Percentiles rank a stretch among this genome's conserved stretches.
Evolutionary conservation across 2,113 vertebrate genomes (phyloP).

Genomic region (Muscicapa adusta): DNA sequence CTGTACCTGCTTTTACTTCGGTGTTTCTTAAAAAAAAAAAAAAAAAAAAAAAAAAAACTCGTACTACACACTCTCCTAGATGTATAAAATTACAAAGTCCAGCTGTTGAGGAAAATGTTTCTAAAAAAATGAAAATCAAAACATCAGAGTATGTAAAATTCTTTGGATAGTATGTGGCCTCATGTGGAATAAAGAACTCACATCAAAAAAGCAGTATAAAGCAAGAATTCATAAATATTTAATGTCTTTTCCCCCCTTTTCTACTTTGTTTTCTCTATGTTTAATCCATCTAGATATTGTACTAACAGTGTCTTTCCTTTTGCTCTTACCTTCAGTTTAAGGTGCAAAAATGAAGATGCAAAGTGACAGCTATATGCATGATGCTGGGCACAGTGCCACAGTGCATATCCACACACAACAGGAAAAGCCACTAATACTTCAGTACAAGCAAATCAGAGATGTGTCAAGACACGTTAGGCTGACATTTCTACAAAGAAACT

Average conservation of each 20-base stretch:
- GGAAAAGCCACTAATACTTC: background rate
- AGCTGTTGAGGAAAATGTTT: background rate
- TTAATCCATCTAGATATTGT: background rate
- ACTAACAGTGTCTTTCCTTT: background rate
- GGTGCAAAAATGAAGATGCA: background rate
- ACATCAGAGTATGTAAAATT: background rate
- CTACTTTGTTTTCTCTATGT: background rate
- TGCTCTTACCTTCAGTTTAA: background rate
- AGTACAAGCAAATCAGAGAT: background rate
- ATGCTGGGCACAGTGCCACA: background rate
- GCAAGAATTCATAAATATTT: background rate
- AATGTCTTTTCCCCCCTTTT: background rate
- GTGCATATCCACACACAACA: background rate
- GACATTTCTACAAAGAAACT: background rate
- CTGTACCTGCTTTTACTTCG: background rate
- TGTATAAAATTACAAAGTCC: background rate
- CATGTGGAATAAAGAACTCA: background rate
- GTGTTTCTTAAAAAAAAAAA: background rate
- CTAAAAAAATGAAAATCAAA: background rate
- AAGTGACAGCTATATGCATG: background rate
- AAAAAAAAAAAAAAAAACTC: background rate
- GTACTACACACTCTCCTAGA: background rate
- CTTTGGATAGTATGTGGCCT: background rate
- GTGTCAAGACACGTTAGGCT: background rate
- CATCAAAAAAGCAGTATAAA: background rate